Evolutionary conservation across 2,113 vertebrate species (phyloP), one percentile per base, ranked within the genome.

Genomic region (Corvus moneduloides): DNA sequence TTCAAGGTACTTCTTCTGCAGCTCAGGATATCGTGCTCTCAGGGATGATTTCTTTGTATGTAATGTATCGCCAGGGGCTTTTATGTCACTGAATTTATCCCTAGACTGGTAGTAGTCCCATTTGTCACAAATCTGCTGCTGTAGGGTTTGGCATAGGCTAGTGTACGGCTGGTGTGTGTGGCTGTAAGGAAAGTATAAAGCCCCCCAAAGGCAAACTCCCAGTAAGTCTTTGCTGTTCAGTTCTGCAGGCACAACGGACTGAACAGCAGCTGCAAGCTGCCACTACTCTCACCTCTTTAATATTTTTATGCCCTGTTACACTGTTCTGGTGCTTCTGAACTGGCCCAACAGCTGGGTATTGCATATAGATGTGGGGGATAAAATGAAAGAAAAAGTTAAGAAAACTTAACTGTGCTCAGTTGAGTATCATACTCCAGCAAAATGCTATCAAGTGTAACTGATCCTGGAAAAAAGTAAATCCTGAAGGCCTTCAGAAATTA

Each of bases 331-430:
- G 52, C 33, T 93, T 89, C n/a, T 59, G 43, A 82, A 59, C 54
- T 89, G 66, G 43, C 32, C 17, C 48, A 51, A 6, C 30, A 67
- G 28, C 44, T 55, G 39, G 20, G 9, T 84, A 21, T 84, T 91
- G 48, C 26, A 13, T 78, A 19, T 39, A 62, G 16, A 52, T 0
- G 0, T 64, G 16, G 21, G 16, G 64, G 22, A 9, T 84, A 24
- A 69, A 43, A 4, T 37, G 37, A 37, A 37, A 37, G 37, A 37
- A 37, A 37, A 37, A 37, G 37, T 37, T 37, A 37, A 37, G 37
- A 37, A 37, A 72, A 55, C 27, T 41, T 67, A 49, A n/a, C 49
- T 55, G 5, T 74, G 32, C 16, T 66, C 17, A 10, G 7, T 32
- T 72, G 23, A 51, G 8, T 87, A 27, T 67, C 30, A 16, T 18